Percentiles rank a stretch among this genome's conserved stretches.
phyloP scores from a whole-genome alignment of 2,888 invertebrate species.

The Sipunculus nudus region DNA sequence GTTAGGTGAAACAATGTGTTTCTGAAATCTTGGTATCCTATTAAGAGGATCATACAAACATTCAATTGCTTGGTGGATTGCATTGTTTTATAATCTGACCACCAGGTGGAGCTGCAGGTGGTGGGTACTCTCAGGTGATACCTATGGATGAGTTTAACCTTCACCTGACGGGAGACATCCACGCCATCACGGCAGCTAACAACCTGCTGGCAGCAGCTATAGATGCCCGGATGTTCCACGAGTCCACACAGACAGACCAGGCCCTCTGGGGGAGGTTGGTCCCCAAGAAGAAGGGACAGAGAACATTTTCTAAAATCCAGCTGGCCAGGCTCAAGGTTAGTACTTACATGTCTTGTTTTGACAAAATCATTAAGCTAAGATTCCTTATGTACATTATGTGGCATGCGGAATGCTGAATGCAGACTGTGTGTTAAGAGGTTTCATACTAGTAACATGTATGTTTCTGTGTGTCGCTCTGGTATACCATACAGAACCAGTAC shows the following conservation, averaged over 20 bases:
- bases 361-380: constrained; percentile 21
- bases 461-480: too few relatives aligned
- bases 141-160: constrained; percentile 99
- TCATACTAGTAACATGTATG: too few relatives aligned
- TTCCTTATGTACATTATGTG: constrained; percentile 4
- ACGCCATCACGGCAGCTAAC: constrained; percentile 97
- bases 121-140: constrained; percentile 94
- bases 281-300: constrained; percentile 80
- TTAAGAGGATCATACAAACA: too few relatives aligned
- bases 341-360: not conserved
- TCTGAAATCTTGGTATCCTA: too few relatives aligned
- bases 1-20: too few relatives aligned
- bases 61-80: too few relatives aligned
- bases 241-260: constrained; percentile 86
- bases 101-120: constrained; percentile 95
- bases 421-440: too few relatives aligned
- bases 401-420: too few relatives aligned
- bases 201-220: constrained; percentile 97
- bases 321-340: constrained; percentile 72
- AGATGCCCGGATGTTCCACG: constrained; percentile 97
- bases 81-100: too few relatives aligned
- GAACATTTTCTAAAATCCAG: constrained; percentile 89
- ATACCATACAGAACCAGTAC: too few relatives aligned
- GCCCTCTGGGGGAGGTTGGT: constrained; percentile 88
- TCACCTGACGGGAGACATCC: constrained; percentile 96